These are phyloP conservation scores for Brachyalestes nurse DNA, from an alignment of 2,797 vertebrate genomes.

Conservation along the genomic window DNA sequence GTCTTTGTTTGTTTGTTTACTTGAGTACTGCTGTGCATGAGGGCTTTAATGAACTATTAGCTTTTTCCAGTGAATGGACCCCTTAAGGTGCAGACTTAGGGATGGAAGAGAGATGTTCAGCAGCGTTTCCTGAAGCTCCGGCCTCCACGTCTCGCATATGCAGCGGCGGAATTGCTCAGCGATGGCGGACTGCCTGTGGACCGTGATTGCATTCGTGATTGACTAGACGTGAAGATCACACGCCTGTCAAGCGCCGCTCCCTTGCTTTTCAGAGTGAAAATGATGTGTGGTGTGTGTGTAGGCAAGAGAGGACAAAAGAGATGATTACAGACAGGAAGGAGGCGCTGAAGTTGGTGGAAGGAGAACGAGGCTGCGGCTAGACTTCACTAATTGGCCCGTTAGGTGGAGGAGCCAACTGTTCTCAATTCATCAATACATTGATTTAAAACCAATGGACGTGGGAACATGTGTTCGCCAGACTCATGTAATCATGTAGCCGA, in stretches of 20 bases:
- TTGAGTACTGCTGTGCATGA: background rate
- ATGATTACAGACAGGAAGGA: too few relatives aligned
- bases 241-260: background rate
- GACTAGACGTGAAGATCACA: conserved; percentile 6
- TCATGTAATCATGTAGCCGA: conserved; percentile 16
- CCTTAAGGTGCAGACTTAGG: background rate
- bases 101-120: background rate
- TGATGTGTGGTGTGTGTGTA: too few relatives aligned
- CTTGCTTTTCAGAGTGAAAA: background rate
- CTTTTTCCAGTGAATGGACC: background rate
- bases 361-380: background rate
- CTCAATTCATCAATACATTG: conserved; percentile 35
- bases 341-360: too few relatives aligned
- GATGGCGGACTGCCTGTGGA: background rate
- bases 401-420: background rate
- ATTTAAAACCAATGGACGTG: background rate
- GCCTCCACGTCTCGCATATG: background rate
- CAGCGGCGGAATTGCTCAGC: background rate
- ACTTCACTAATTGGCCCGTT: conserved; percentile 41
- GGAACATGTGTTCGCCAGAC: conserved; percentile 22
- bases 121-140: background rate
- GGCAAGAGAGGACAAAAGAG: background rate
- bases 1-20: too few relatives aligned
- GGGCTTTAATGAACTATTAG: conserved; percentile 2
- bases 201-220: conserved; percentile 25